Conservation (phyloP, 2,113 vertebrate species). For the Hippocampus barbouri region DNA sequence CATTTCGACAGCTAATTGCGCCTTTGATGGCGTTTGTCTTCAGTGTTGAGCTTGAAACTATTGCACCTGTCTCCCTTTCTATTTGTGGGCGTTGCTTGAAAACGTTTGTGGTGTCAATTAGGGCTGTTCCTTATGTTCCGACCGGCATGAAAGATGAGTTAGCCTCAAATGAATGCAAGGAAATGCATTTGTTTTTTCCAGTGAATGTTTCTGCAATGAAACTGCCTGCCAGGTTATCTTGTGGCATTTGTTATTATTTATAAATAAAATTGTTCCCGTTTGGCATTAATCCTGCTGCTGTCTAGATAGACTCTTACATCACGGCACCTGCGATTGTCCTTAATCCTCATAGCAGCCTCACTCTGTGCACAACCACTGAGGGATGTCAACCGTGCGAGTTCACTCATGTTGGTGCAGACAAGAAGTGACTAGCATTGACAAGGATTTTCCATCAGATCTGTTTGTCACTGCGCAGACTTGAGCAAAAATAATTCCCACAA, state of each 20-base stretch:
- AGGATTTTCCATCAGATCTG: background rate
- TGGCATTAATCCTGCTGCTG: conserved; percentile 34
- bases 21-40: conserved; percentile 4
- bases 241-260: conserved; percentile 22
- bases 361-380: conserved; percentile 11
- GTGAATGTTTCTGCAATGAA: background rate
- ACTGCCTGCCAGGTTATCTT: conserved; percentile 14
- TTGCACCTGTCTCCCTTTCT: conserved; percentile 3
- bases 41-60: conserved; percentile 6
- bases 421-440: background rate
- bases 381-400: conserved; percentile 9
- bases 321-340: conserved; percentile 46
- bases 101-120: background rate
- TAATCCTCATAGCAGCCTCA: conserved; percentile 48
- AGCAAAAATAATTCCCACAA: background rate
- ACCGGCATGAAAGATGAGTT: background rate
- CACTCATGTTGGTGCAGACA: background rate
- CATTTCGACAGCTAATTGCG: conserved; percentile 16
- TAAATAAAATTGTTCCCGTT: conserved; percentile 36
- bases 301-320: conserved; percentile 32
- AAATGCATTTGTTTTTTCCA: background rate
- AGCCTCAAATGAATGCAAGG: background rate
- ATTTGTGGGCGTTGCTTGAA: background rate
- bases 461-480: too few species aligned
- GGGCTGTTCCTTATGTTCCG: background rate